Base-by-base conservation (phyloP, 2,888 invertebrate species). In the Ormyrus nitidulus region DNA sequence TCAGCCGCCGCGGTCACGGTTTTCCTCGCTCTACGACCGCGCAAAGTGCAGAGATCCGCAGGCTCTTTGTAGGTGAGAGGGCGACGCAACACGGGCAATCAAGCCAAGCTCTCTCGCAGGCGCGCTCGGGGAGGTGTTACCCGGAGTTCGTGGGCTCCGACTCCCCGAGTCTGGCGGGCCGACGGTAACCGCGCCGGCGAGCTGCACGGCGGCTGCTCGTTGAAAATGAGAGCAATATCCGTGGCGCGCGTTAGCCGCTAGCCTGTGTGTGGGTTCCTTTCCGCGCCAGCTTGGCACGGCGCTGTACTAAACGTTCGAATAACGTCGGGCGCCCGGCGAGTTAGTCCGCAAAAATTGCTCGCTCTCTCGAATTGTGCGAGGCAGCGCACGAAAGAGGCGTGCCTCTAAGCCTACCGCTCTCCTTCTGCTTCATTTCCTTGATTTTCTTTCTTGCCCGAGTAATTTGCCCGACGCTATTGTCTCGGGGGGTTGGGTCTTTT, bases 151-250 rank as follows among this genome's bases (percentile, higher is more conserved):
- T 46, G 48, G 64, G 19, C 64, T 64, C 46, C n/a, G 44, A 64
- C 64, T 46, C 48, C 19, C 19, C 19, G 44, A 46, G 48, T 44
- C 64, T 48, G 48, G 46, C 46, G 44, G 44, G 70, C 59, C 59
- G 70, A 11, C 19, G 34, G 58, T 56, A 49, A 19, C 19, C 44
- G 56, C 49, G 64, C 64, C 53, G 19, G 19, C 19, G 19, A 19
- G 19, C 19, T 19, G 19, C 19, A 19, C 19, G 19, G 19, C 19
- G 19, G 19, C 19, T 19, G 19, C 77, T 78, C 69, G 62, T 59
- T 77, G 81, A 70, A 82, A 62, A 71, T 79, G 61, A 79, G 69
- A 73, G 73, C 58, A 69, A 64, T 74, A 68, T 13, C 61, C 11
- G 46, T 34, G 48, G 44, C 8, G 13, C 65, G 58, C n/a, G 51